phyloP scores from a whole-genome alignment of 1,140 invertebrate genomes.

The Pogonus chalceus region DNA sequence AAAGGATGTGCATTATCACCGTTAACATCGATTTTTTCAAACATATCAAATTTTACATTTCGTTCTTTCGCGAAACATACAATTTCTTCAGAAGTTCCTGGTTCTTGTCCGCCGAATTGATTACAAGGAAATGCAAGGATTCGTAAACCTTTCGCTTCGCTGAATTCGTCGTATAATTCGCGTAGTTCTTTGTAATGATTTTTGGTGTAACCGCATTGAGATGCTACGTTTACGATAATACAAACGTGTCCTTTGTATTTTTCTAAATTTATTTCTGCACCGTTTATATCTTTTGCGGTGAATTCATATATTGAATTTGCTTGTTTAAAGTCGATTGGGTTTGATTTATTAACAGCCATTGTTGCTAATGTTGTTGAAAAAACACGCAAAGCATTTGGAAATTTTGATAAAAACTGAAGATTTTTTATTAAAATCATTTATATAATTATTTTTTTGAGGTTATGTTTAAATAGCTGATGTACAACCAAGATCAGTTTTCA shows the following conservation, averaged over 20 bases:
- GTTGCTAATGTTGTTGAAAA: too few relatives aligned
- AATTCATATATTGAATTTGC: slow-evolving; percentile 67
- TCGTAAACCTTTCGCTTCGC: slow-evolving; percentile 49
- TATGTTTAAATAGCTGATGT: too few relatives aligned
- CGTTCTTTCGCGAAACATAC: slow-evolving; percentile 58
- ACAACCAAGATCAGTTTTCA: too few relatives aligned
- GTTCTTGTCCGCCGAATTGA: slow-evolving; percentile 79
- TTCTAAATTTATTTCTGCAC: slow-evolving; percentile 57
- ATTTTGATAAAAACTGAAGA: too few relatives aligned
- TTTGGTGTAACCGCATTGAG: slow-evolving; percentile 71
- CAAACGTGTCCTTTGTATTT: slow-evolving; percentile 63
- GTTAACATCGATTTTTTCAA: slow-evolving; percentile 77
- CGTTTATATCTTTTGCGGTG: slow-evolving; percentile 60
- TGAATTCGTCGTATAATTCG: slow-evolving; percentile 60
- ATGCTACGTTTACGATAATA: slow-evolving; percentile 81
- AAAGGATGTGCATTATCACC: slow-evolving; percentile 75
- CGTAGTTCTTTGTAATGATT: slow-evolving; percentile 69
- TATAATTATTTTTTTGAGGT: too few relatives aligned
- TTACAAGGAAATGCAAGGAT: slow-evolving; percentile 90
- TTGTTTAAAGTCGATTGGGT: slow-evolving; percentile 41
- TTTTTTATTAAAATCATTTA: too few relatives aligned
- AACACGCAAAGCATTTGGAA: too few relatives aligned
- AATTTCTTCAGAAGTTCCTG: slow-evolving; percentile 61
- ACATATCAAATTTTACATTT: slow-evolving; percentile 72
- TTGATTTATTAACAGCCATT: slow-evolving; percentile 10